A percentile compares a stretch with the other conserved stretches of the same genome.
Conservation (phyloP, 2,797 vertebrate species). For the Aulostomus chinensis region DNA sequence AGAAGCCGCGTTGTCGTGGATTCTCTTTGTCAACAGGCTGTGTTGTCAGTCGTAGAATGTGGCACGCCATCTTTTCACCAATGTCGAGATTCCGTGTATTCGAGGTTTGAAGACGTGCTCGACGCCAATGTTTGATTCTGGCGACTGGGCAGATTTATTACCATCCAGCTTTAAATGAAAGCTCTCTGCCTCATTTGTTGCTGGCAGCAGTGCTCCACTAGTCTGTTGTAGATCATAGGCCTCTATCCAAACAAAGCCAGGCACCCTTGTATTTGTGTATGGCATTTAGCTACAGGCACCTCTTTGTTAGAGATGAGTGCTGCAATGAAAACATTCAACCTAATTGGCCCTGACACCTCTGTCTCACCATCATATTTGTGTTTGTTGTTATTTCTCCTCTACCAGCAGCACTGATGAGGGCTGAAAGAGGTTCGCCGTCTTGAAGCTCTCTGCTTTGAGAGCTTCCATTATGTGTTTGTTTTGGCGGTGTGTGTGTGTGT, state of each 20-base stretch:
- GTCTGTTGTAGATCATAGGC: slow-evolving; percentile 6
- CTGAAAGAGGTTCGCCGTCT: slow-evolving; percentile 41
- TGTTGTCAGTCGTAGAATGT: too few species aligned
- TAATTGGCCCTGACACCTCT: slow-evolving; percentile 44
- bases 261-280: slow-evolving; percentile 8
- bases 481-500: slow-evolving; percentile 45
- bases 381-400: slow-evolving; percentile 45
- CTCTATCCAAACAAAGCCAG: slow-evolving; percentile 13
- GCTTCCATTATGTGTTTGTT: slow-evolving; percentile 63
- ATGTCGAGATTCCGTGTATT: too few species aligned
- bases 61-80: too few species aligned
- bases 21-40: too few species aligned
- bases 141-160: too few species aligned
- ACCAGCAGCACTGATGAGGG: slow-evolving; percentile 31
- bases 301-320: slow-evolving; percentile 24
- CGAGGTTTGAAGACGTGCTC: too few species aligned
- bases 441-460: slow-evolving; percentile 42
- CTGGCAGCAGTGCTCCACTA: neutral
- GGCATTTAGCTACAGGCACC: slow-evolving; percentile 23
- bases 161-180: slow-evolving; percentile 1
- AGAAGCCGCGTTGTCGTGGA: too few species aligned
- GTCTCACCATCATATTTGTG: slow-evolving; percentile 30
- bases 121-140: neutral
- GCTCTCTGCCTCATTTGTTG: neutral
- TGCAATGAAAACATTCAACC: slow-evolving; percentile 26